Evolutionary conservation across 2,888 invertebrate species (phyloP), one percentile per base, ranked within the genome.

Genomic region (Dasysyrphus tricinctus): DNA sequence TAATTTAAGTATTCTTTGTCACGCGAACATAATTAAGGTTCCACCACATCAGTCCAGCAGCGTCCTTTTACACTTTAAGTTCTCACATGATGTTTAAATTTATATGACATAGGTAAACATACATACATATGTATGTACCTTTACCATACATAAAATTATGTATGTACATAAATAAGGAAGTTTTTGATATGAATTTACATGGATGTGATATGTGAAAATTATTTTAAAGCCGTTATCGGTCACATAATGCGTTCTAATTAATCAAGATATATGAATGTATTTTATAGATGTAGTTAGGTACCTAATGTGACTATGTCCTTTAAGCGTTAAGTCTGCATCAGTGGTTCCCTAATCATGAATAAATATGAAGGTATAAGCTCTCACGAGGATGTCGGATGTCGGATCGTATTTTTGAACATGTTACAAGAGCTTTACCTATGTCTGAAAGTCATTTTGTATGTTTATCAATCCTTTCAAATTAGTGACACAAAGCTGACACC

Each of bases 181-280:
- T 39, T 39, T 39, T 2, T n/a, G n/a, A 44, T n/a, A 44, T 5
- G 2, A 44, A 44, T 16, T 24, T 51, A 6, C 12, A 12, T 51
- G 19, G 11, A 49, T 49, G 49, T 51, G 51, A 14, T 24, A 51
- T 74, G 61, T 49, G 29, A 56, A 86, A 86, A 78, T 81, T 85
- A 80, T 85, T 85, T 86, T 86, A 81, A 86, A 86, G 70, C 81
- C 81, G 74, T 78, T 73, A 69, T 80, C 78, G 85, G 74, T 81
- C 81, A 70, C 80, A 78, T 85, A 85, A 81, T 78, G 85, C 69
- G 81, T 78, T 78, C 85, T 81, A 81, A 86, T 86, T 86, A 86
- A 86, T 81, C 81, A 86, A 78, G 80, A 85, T 85, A 70, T 78
- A 81, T 65, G 77, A n/a, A n/a, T n/a, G n/a, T n/a, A n/a, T n/a